Base-by-base conservation (phyloP, 2,888 invertebrate species). In the Drosophila paracracens region DNA sequence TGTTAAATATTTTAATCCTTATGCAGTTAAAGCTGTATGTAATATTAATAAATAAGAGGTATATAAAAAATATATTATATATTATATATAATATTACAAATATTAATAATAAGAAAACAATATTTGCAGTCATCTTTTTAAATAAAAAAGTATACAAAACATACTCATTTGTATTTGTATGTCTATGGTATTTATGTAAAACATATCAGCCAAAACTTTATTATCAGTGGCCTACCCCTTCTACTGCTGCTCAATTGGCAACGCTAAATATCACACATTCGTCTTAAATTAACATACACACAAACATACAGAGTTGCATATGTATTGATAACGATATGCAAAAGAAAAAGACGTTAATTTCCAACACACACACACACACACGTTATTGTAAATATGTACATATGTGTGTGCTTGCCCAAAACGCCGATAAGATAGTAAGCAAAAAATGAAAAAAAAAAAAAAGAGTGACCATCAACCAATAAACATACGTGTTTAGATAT, bases 351-450 rank as follows among this genome's bases (percentile, higher is more conserved):
- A 43, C 51, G 64, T 53, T 63, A 56, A 48, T 33, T 35, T 56
- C 27, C 4, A 52, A 69, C 36, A 36, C 16, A 46, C 46, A 46
- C 18, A 36, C 36, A 35, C 16, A 54, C 25, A 51, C 16, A 51
- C 8, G 51, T 11, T 33, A 38, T 27, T 43, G 27, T 27, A 51
- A 38, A 11, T 52, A 46, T 46, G n/a, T 21, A 33, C 16, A 33
- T 36, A 27, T 13, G 13, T 21, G 21, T 43, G 31, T 33, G 33
- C 18, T 21, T 51, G 43, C 21, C 25, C 27, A 51, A 79, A 53
- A 50, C 43, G 46, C 46, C 67, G 83, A 83, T 83, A 83, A 83
- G 83, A 83, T 83, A 83, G 89, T 89, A 83, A 21, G 46, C 40
- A 40, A 40, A 40, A 38, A 46, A 38, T 38, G 8, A 38, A 38